These are phyloP conservation scores for Trematomus bernacchii DNA, from an alignment of 2,797 vertebrate genomes.

Conservation along the genomic window DNA sequence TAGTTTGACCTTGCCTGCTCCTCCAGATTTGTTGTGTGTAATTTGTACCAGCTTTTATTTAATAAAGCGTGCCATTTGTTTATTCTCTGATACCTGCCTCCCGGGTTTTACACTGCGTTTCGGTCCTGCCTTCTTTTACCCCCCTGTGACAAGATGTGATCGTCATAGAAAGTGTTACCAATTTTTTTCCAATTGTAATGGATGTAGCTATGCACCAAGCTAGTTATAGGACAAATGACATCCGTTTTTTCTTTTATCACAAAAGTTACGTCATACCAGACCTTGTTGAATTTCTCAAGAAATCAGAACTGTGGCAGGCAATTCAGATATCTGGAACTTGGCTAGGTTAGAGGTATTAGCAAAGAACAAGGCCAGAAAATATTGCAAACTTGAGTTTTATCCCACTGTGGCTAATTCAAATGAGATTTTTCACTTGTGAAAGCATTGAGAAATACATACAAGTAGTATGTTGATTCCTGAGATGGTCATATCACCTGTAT, in stretches of 20 bases:
- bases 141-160: too few species aligned
- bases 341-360: not conserved
- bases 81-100: too few species aligned
- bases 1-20: too few species aligned
- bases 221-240: not conserved
- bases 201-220: not conserved
- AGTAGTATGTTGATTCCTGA: not conserved
- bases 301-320: not conserved
- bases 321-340: not conserved
- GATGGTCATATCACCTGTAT: conserved; percentile 17
- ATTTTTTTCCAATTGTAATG: not conserved
- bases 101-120: too few species aligned
- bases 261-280: not conserved
- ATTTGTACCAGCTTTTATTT: too few species aligned
- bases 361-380: not conserved
- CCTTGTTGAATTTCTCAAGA: not conserved
- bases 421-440: not conserved
- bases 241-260: not conserved
- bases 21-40: too few species aligned
- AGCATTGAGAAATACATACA: not conserved
- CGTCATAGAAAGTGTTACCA: too few species aligned
- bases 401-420: not conserved
- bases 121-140: too few species aligned
- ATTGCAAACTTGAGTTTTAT: not conserved
- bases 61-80: too few species aligned